These are phyloP conservation scores for Cynocephalus volans DNA, from an alignment of 2,113 vertebrate genomes.

Conservation along the genomic window DNA sequence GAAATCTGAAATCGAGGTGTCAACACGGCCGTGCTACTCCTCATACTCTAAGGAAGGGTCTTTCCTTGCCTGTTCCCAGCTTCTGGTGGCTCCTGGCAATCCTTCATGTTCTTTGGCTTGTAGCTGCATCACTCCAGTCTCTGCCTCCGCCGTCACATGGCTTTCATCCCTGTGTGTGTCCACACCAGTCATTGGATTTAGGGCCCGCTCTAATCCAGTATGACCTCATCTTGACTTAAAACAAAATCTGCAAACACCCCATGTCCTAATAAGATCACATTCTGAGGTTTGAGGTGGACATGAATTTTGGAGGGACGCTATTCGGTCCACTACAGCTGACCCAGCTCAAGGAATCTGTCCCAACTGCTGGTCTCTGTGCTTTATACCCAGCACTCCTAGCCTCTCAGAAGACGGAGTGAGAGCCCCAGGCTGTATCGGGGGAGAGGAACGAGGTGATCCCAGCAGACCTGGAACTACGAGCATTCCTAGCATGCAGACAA, in stretches of 20 bases:
- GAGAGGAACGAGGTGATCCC: background rate
- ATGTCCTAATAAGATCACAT: background rate
- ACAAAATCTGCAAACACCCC: background rate
- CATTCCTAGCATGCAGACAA: background rate
- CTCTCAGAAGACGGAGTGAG: background rate
- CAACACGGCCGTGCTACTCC: background rate
- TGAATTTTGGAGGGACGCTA: background rate
- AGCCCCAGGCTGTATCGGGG: background rate
- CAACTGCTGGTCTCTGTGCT: background rate
- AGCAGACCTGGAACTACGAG: background rate
- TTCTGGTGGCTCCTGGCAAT: background rate
- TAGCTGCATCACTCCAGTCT: background rate
- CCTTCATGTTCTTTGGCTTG: background rate
- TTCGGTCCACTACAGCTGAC: background rate
- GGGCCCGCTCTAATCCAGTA: background rate
- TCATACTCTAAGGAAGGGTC: background rate
- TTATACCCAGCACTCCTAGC: background rate
- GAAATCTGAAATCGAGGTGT: background rate
- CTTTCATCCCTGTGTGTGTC: background rate
- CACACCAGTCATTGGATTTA: background rate
- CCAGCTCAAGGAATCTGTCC: background rate
- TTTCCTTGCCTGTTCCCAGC: background rate
- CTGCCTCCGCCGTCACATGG: background rate
- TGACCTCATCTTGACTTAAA: conserved; percentile 24
- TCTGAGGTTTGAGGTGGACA: background rate